Evolutionary conservation across 2,113 vertebrate species (phyloP), one percentile per base, ranked within the genome.

Genomic region (Acanthisitta chloris): DNA sequence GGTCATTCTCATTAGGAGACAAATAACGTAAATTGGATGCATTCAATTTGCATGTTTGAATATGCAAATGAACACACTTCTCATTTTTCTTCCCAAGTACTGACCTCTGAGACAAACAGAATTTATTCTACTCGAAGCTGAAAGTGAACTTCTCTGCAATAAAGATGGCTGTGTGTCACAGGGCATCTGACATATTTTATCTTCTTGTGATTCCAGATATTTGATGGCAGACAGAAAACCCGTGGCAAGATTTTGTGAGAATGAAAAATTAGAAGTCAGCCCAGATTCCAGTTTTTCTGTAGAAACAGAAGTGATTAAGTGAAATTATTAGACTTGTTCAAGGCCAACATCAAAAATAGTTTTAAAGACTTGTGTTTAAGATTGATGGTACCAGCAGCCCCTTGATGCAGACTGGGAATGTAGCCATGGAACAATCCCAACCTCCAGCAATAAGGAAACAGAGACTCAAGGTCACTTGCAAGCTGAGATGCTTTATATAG

Each of bases 381-480:
- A 88, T 64, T 89, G 95, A 76, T 87, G 79, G 78, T 59, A 61
- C 81, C 72, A 94, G 88, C 82, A 92, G 57, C 48, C 36, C 86
- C 69, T 93, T 96, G 96, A 95, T 94, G 96, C 88, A 84, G 72
- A 79, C 92, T 96, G 96, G 96, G 96, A 97, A 92, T 49, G 48
- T 6, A 96, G 96, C 96, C 96, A 96, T 95, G 93, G 96, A 97
- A 96, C 82, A 88, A 69, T 92, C 93, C 93, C 92, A 97, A 29
- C 43, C 67, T 88, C 64, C 83, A 94, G 92, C 73, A 93, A 79
- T 90, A 88, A 91, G 52, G 88, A 92, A 94, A 84, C 72, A 93
- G 72, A 93, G 72, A 96, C 74, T 97, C 96, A 97, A 97, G 96
- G 96, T 97, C 93, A 94, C 80, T 94, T 86, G 80, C 70, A 92